Conservation (phyloP, 1,140 invertebrate species). For the Pantala flavescens region DNA sequence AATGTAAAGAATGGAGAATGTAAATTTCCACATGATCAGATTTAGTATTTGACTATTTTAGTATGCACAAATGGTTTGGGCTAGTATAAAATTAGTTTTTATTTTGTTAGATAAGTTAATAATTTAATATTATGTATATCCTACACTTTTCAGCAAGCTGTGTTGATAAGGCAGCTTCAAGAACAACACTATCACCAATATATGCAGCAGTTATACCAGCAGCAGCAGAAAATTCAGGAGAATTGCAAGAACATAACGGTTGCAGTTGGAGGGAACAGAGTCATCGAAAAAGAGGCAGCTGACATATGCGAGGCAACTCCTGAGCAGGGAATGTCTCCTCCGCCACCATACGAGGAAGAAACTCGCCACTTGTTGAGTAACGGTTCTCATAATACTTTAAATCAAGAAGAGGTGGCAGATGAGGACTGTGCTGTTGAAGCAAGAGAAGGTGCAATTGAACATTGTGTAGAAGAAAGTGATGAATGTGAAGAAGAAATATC, state of each 20-base stretch:
- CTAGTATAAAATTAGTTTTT: no score
- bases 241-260: neutral
- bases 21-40: no score
- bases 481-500: slow-evolving; percentile 21
- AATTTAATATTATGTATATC: no score
- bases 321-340: neutral
- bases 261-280: neutral
- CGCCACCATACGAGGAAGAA: neutral
- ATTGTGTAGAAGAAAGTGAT: slow-evolving; percentile 17
- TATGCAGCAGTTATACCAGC: slow-evolving; percentile 74
- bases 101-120: no score
- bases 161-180: slow-evolving; percentile 84
- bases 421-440: neutral
- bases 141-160: slow-evolving; percentile 59
- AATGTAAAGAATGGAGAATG: no score
- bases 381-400: neutral
- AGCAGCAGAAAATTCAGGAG: slow-evolving; percentile 34
- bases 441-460: neutral
- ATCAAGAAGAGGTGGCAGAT: neutral
- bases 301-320: neutral
- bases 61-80: no score
- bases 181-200: slow-evolving; percentile 98
- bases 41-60: no score
- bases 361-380: neutral
- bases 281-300: neutral